These are phyloP conservation scores for Euura saliciscinereae DNA, from an alignment of 1,140 invertebrate species.

Conservation along the genomic window DNA sequence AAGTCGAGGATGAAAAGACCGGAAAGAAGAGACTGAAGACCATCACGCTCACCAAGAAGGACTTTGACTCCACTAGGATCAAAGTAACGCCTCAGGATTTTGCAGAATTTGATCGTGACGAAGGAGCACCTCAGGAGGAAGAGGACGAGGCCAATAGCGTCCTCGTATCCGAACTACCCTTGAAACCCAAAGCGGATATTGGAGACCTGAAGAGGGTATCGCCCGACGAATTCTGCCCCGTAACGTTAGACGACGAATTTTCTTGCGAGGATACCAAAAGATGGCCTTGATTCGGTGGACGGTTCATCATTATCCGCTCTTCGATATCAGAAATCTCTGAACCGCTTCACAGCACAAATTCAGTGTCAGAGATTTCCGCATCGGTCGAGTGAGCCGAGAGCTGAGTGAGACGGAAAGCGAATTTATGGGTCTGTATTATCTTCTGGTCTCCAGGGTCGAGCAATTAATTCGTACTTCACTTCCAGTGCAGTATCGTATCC, in stretches of 20 bases:
- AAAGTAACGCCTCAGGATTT: not conserved
- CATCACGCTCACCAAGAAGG: constrained; percentile 34
- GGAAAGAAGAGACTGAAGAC: constrained; percentile 30
- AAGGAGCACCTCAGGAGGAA: not conserved
- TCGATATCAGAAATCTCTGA: no score
- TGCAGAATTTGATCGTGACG: not conserved
- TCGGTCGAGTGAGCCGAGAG: no score
- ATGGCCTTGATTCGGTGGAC: constrained; percentile 41
- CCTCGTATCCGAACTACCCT: constrained; percentile 44
- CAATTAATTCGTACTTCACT: no score
- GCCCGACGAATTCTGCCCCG: constrained; percentile 53
- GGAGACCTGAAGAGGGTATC: constrained; percentile 45
- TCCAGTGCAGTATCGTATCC: not conserved
- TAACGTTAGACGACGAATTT: constrained; percentile 47
- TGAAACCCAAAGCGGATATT: constrained; percentile 49
- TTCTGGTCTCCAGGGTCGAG: no score
- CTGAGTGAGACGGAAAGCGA: no score
- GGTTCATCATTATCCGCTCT: not conserved
- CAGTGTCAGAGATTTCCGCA: no score
- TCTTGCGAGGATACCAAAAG: constrained; percentile 39
- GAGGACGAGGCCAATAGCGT: constrained; percentile 34
- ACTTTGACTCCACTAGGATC: constrained; percentile 32
- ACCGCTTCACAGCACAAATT: no score
- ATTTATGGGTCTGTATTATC: no score
- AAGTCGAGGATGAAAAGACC: constrained; percentile 9